Base-by-base conservation (phyloP, 2,113 vertebrate genomes). In the Bubo bubo region DNA sequence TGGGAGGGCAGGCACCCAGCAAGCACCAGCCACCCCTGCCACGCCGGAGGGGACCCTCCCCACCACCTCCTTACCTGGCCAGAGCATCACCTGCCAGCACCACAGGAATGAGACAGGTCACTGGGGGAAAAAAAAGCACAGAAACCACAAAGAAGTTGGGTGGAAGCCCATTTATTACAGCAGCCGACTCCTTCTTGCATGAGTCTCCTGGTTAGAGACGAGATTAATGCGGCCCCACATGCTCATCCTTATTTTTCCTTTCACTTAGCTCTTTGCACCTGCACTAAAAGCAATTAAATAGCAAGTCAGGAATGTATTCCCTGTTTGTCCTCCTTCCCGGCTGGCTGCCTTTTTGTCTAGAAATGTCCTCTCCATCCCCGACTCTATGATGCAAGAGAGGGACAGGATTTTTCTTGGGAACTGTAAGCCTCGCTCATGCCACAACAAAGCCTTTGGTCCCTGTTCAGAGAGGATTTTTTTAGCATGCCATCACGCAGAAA, bases 401-500 rank as follows among this genome's bases (percentile, higher is more conserved):
- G 83, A 93, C 60, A 56, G 94, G 92, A 95, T 94, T 95, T 56
- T 95, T 96, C 72, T 71, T 14, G 8, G 34, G 83, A 86, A 73
- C 23, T 14, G 59, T 94, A 92, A 95, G 60, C 30, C 75, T 93
- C 12, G 1, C 35, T 93, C 45, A 80, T 70, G 95, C 50, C 90
- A 74, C 90, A 95, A 90, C 86, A 95, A 96, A 95, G 94, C 55
- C 43, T 84, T 83, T 74, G 79, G 75, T 95, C 88, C 68, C 63
- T 20, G 59, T 77, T 95, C 76, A 23, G 76, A 86, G 82, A 37
- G 86, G 95, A 95, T 94, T 90, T 91, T 96, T 97, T 74, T n/a
- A 86, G 64, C 94, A 84, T 96, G 68, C 67, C 92, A 95, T 97
- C 97, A 97, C 2, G 0, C 72, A 93, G 88, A 58, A 92, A 88